These are phyloP conservation scores for Leptogaster cylindrica DNA, from an alignment of 2,888 invertebrate species.

Conservation along the genomic window DNA sequence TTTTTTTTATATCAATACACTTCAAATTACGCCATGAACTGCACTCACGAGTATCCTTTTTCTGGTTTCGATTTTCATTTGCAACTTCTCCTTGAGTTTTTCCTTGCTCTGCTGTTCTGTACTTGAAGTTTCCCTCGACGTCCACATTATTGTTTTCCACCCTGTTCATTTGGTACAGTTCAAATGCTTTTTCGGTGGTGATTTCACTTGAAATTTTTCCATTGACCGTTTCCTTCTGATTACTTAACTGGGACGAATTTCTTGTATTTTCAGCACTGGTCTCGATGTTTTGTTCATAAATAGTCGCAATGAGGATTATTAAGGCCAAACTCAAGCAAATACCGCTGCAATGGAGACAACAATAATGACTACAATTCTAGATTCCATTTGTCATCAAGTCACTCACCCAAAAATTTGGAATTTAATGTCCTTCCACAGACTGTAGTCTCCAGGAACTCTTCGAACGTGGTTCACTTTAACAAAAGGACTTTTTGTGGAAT, in stretches of 20 bases:
- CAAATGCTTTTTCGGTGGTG: constrained; percentile 54
- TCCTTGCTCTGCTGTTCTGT: constrained; percentile 1
- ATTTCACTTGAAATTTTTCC: constrained; percentile 53
- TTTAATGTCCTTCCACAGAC: constrained; percentile 69
- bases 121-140: constrained; percentile 46
- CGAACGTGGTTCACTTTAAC: constrained; percentile 67
- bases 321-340: constrained; percentile 12
- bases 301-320: constrained; percentile 67
- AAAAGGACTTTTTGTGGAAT: constrained; percentile 55
- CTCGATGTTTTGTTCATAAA: constrained; percentile 69
- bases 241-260: no score
- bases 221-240: no score
- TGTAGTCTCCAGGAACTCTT: constrained; percentile 73
- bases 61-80: neutral
- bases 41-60: constrained; percentile 20
- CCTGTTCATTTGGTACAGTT: constrained; percentile 59
- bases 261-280: neutral
- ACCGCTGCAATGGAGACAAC: constrained; percentile 31
- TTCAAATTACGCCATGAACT: neutral
- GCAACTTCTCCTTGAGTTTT: neutral
- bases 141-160: constrained; percentile 52
- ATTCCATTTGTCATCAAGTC: neutral
- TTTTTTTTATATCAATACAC: neutral
- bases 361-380: no score
- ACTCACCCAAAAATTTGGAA: constrained; percentile 71